Base-by-base conservation (phyloP, 2,113 vertebrate genomes). In the Tenebrosternarchus preto region DNA sequence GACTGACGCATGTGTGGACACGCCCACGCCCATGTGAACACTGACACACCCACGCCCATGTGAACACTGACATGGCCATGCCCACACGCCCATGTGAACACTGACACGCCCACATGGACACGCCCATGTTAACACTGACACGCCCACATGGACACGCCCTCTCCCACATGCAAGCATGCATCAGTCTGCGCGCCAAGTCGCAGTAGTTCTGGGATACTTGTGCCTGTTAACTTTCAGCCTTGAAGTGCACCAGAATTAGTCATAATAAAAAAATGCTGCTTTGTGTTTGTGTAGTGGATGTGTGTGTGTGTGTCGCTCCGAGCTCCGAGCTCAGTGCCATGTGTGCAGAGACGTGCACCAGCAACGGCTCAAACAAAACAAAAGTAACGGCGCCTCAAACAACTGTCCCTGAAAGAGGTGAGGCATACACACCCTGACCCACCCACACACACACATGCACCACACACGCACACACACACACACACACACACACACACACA, bases 301-400 rank as follows among this genome's bases (percentile, higher is more conserved):
- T 88, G 57, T 92, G 93, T 69, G 93, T 92, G 64, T 89, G 94
- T 70, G 24, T 55, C 25, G 91, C 94, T 80, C 93, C 90, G n/a
- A 94, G 92, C 27, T 86, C 94, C 83, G 89, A 90, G 88, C 94
- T 92, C 89, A 94, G 95, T 83, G 91, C 95, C 59, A 94, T 96
- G 87, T 93, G 94, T 83, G 87, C 97, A 80, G 91, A 96, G 85
- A 94, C 94, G 80, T 92, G 90, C 77, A 94, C 92, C 90, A 85
- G 83, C 66, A 84, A 76, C 36, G 56, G 50, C 85, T 93, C 94
- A 74, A 74, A 87, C 75, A 68, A 80, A 27, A 92, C 89, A 83
- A 93, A 93, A 67, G 82, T 69, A 31, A 79, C 86, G 1, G 5
- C 33, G 16, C 43, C 81, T 0, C 15, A 83, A 64, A 60, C 82